These are phyloP conservation scores for Sarcophaga bullata DNA, from an alignment of 1,140 invertebrate genomes.

Conservation along the genomic window DNA sequence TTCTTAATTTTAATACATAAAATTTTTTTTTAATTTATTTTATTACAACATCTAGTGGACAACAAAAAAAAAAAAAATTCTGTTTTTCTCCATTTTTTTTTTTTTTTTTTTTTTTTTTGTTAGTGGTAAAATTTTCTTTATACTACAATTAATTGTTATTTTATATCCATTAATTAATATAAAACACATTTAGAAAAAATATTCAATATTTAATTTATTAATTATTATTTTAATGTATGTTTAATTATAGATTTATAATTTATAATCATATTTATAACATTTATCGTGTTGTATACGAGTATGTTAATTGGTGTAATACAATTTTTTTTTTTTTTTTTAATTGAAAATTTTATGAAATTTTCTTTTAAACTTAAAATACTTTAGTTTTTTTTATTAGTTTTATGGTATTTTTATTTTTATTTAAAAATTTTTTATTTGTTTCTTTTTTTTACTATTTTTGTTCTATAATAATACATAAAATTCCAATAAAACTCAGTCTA, in stretches of 20 bases:
- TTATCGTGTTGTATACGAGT: constrained; percentile 2
- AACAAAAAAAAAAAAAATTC: no score
- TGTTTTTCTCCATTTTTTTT: no score
- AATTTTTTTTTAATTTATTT: constrained; percentile 4
- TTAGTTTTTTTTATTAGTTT: no score
- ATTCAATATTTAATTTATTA: background rate
- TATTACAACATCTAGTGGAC: constrained; percentile 31
- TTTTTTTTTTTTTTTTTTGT: background rate
- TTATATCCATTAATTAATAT: background rate
- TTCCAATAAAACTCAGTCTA: constrained; percentile 37
- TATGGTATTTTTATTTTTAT: background rate
- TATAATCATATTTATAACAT: constrained; percentile 29
- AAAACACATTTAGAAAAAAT: constrained; percentile 34
- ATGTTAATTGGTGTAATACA: constrained; percentile 23
- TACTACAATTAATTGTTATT: background rate
- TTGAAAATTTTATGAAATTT: background rate
- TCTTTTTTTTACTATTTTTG: background rate
- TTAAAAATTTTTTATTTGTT: background rate
- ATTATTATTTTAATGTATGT: no score
- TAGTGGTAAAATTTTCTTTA: constrained; percentile 31
- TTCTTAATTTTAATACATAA: background rate
- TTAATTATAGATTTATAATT: constrained; percentile 20
- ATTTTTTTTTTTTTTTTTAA: background rate
- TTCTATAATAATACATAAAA: constrained; percentile 28
- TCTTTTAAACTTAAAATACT: background rate